phyloP scores from a whole-genome alignment of 2,888 invertebrate genomes.

The Leucophora obtusa region DNA sequence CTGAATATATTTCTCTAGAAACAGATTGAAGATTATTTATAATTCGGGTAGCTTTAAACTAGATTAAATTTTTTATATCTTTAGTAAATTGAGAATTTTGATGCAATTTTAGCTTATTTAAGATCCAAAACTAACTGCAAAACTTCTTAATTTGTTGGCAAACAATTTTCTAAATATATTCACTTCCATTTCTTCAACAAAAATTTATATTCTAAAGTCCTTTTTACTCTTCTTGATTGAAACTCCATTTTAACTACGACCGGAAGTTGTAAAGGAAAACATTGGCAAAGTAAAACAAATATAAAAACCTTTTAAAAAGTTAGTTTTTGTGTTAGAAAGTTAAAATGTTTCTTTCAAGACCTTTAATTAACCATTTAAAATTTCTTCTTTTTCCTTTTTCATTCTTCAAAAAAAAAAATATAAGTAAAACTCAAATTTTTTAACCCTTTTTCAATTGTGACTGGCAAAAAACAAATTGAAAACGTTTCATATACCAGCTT shows the following conservation, averaged over 20 bases:
- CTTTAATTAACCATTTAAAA: slow-evolving; percentile 28
- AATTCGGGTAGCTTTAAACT: too few species aligned
- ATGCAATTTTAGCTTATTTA: too few species aligned
- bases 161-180: too few species aligned
- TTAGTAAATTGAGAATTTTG: too few species aligned
- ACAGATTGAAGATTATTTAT: too few species aligned
- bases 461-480: background rate
- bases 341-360: slow-evolving; percentile 13
- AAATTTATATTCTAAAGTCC: background rate
- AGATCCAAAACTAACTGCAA: too few species aligned
- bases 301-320: slow-evolving; percentile 15
- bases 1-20: too few species aligned
- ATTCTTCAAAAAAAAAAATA: background rate
- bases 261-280: background rate
- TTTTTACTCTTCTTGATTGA: background rate
- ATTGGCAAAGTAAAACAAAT: background rate
- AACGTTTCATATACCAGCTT: background rate
- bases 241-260: background rate
- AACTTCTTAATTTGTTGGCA: too few species aligned
- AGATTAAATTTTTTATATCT: too few species aligned
- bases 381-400: slow-evolving; percentile 6
- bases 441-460: too few species aligned
- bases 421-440: too few species aligned
- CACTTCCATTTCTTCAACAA: too few species aligned
- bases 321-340: background rate